Percentiles rank a stretch among this genome's conserved stretches.
These are phyloP conservation scores for Laticauda colubrina DNA, from an alignment of 2,113 vertebrate species.

Conservation along the genomic window DNA sequence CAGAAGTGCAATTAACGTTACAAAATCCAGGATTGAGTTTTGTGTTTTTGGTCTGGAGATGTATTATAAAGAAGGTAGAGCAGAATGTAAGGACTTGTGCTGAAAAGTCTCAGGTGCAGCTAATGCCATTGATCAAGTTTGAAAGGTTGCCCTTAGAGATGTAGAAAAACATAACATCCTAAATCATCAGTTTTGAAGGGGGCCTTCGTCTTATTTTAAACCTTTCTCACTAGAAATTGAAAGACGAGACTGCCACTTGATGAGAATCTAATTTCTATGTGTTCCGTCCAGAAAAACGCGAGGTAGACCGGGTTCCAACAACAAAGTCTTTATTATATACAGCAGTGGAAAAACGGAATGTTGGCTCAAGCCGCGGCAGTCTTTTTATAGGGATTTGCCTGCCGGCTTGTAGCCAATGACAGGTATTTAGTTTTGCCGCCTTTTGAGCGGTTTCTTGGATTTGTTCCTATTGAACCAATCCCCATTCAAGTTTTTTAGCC, in stretches of 20 bases:
- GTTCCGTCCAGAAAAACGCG: no score
- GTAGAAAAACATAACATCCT: not conserved
- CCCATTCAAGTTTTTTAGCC: no score
- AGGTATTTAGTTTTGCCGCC: no score
- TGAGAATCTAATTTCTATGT: constrained; percentile 46
- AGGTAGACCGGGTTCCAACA: no score
- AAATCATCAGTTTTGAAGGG: not conserved
- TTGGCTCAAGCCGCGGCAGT: no score
- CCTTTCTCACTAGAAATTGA: not conserved
- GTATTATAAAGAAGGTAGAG: not conserved
- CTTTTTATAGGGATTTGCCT: no score
- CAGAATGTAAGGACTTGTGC: not conserved
- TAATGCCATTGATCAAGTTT: not conserved
- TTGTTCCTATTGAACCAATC: no score
- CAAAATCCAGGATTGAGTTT: constrained; percentile 28
- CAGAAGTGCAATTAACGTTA: constrained; percentile 46
- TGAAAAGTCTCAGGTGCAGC: not conserved
- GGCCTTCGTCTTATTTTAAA: constrained; percentile 16
- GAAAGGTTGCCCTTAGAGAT: not conserved
- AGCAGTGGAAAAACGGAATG: no score
- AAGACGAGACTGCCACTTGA: constrained; percentile 21
- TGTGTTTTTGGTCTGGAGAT: not conserved
- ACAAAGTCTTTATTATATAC: no score
- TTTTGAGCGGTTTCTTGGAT: no score
- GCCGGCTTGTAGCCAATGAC: no score